Evolutionary conservation across 2,888 invertebrate genomes (phyloP), one percentile per base, ranked within the genome.

Genomic region (Autographa gamma): DNA sequence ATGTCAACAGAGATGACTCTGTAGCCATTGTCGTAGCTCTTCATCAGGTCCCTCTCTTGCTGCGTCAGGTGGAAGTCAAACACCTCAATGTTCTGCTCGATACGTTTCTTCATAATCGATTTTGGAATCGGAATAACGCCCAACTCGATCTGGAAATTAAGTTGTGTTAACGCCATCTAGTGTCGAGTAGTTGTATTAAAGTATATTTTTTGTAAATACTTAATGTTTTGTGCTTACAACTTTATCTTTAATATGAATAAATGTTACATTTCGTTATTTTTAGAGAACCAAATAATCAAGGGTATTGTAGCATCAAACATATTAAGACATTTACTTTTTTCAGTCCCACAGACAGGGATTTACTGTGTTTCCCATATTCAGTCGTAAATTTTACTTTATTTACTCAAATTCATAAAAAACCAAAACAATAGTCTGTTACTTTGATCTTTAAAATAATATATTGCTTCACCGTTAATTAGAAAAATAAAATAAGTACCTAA

Each of bases 111-210:
- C 1, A 86, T 92, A 2, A 90, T 79, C 0, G 93, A 90, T 63
- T 95, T 94, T 0, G 94, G 94, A 5, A 94, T 92, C 0, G 94
- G 92, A 0, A 91, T 87, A 2, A 93, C 92, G 8, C 92, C 93
- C 0, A 94, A 67, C 43, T 95, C 93, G 65, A 92, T 81, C 95
- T 95, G 88, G 5, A 83, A 77, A 6, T 3, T 60, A 73, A 59
- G 58, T 32, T 60, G 14, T 32, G 3, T 68, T 0, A 77, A 52
- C 59, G 78, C 56, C 59, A 71, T 74, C 68, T 74, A 4, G 52
- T 61, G 19, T 6, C 19, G 34, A 70, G 41, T 58, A 25, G 68
- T 9, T 2, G 11, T 7, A 73, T 19, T 38, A 25, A 63, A 43
- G n/a, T 48, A 5, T 43, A 14, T 13, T 43, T 31, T 54, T 63